Conservation (phyloP, 2,797 vertebrate genomes). For the Graptemys geographica region DNA sequence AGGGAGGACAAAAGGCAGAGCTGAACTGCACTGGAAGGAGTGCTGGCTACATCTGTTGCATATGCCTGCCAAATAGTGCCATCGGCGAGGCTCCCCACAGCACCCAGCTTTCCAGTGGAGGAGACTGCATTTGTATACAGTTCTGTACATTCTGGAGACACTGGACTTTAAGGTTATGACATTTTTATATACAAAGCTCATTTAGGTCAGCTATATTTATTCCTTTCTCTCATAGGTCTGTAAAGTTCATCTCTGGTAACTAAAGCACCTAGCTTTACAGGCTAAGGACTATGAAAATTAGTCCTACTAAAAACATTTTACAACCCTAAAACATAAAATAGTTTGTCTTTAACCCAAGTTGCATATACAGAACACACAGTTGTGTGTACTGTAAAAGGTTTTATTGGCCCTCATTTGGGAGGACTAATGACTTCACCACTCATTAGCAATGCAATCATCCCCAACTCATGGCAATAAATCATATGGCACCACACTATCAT, state of each 20-base stretch:
- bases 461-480: background rate
- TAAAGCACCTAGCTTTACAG: background rate
- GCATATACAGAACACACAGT: background rate
- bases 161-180: rapidly evolving
- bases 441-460: background rate
- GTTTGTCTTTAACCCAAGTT: background rate
- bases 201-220: background rate
- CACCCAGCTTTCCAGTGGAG: background rate
- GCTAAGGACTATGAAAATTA: background rate
- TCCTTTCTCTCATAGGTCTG: background rate
- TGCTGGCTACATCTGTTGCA: background rate
- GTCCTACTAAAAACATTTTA: background rate
- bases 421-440: background rate
- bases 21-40: background rate
- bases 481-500: background rate
- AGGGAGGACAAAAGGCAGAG: background rate
- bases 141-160: background rate
- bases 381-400: background rate
- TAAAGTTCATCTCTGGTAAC: background rate
- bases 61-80: background rate
- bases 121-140: background rate
- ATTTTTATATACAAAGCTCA: background rate
- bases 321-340: background rate
- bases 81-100: background rate
- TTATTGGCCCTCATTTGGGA: background rate